Conservation (phyloP, 2,888 invertebrate genomes). For the Cabera pusaria region DNA sequence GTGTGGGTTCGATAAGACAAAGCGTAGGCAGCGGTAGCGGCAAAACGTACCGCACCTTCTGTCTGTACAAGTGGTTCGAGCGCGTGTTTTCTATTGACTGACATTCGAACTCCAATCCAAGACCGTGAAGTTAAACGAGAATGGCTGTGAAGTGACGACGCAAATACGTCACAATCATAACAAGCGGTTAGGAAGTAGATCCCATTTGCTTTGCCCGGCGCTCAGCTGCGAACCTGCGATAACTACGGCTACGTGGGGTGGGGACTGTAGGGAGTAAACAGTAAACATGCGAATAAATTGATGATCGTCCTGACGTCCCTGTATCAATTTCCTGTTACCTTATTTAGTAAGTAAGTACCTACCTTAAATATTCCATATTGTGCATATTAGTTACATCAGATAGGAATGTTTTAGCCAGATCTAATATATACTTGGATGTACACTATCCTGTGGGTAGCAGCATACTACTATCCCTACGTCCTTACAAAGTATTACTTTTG, state of each 20-base stretch:
- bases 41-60: conserved; percentile 51
- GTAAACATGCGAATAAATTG: not conserved
- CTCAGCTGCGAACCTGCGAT: not conserved
- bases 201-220: not conserved
- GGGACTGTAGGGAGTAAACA: not conserved
- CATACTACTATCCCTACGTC: no score
- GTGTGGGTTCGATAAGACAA: conserved; percentile 52
- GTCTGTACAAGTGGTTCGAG: conserved; percentile 44
- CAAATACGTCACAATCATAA: conserved; percentile 30
- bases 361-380: no score
- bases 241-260: not conserved
- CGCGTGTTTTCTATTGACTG: conserved; percentile 58
- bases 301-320: not conserved
- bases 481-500: no score
- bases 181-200: conserved; percentile 7
- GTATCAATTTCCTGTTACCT: conserved; percentile 1
- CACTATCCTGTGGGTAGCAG: no score
- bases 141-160: conserved; percentile 30
- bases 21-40: conserved; percentile 51
- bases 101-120: conserved; percentile 42
- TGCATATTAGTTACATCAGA: no score
- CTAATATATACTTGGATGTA: no score
- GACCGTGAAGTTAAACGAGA: conserved; percentile 44
- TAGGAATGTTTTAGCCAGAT: no score
- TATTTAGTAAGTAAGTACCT: no score